Evolutionary conservation across 2,888 invertebrate species (phyloP), one percentile per base, ranked within the genome.

Genomic region (Pandemis cinnamomeana): DNA sequence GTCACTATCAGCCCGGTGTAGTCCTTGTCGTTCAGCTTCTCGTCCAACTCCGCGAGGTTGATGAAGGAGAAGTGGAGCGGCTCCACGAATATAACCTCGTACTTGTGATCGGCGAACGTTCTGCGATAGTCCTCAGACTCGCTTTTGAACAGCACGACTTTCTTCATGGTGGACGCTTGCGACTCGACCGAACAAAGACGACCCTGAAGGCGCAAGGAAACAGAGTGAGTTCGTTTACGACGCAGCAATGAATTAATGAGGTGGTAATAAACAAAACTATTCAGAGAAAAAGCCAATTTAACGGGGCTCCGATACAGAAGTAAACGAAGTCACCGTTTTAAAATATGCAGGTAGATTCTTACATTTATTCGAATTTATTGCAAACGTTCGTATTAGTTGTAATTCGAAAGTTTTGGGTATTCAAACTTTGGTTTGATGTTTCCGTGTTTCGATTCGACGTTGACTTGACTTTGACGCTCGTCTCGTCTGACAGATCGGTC

Each of bases 61-160:
- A 84, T 77, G 62, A 78, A 85, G 58, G 85, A 84, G 71, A 93
- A 93, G 78, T 90, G 90, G 42, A 93, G 81, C 0, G 93, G 93
- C 78, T 93, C 92, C 62, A 93, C 88, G 74, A 93, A 93, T 68
- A 90, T 81, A 0, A 87, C 80, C 71, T 90, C 86, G 77, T 85
- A 91, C 41, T 89, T 83, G 51, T 79, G 80, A 8, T 86, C 86
- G 27, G 82, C 82, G 78, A 92, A 93, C 10, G 86, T 89, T 75
- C 83, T 84, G 74, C 86, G 79, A 77, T 93, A 93, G 71, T 93
- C 92, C 79, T 92, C 92, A 0, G 92, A 93, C 70, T 81, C 86
- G 75, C 89, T 87, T 81, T 91, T 93, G 79, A 93, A 93, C 73
- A 93, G 80, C 64, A 91, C 87, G 5, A 92, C 88, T 83, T 89